Evolutionary conservation across 2,113 vertebrate genomes (phyloP).

Genomic region (Odontophorus gujanensis): DNA sequence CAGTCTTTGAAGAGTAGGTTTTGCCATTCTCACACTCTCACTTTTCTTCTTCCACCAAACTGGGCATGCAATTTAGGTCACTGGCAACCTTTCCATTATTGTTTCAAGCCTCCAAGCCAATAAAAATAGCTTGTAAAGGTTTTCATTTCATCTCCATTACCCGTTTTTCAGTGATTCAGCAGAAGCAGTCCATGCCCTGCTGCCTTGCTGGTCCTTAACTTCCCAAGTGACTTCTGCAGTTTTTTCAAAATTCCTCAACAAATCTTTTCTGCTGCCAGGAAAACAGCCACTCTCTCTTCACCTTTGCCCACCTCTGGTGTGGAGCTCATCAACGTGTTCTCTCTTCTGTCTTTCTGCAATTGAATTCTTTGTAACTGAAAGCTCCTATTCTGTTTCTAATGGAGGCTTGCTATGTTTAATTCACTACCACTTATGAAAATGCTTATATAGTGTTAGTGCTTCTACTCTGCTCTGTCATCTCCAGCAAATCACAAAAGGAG

Average conservation of each 20-base stretch:
- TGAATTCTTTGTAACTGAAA: conserved; percentile 41
- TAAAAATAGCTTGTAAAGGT: conserved; percentile 48
- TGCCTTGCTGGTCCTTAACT: background rate
- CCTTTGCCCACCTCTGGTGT: conserved; percentile 45
- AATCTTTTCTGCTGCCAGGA: conserved; percentile 3
- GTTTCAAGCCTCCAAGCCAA: conserved; percentile 39
- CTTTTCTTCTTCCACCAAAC: conserved; percentile 8
- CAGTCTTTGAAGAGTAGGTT: background rate
- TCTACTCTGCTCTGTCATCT: background rate
- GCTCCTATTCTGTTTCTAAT: conserved; percentile 16
- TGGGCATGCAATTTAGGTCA: conserved; percentile 7
- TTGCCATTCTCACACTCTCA: background rate
- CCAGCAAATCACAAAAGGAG: background rate
- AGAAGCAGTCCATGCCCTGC: background rate
- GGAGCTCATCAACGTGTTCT: conserved; percentile 52
- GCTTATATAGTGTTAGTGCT: conserved; percentile 31
- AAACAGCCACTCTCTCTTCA: conserved; percentile 40
- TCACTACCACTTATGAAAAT: conserved; percentile 20
- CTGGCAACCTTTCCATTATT: conserved; percentile 8
- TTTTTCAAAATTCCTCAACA: background rate
- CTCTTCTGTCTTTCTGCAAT: conserved; percentile 8
- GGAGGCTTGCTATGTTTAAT: background rate
- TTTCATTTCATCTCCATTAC: conserved; percentile 34
- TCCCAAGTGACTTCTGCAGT: background rate
- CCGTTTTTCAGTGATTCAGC: conserved; percentile 7